Conservation (phyloP, 1,140 invertebrate species). For the Bombus superbus region DNA sequence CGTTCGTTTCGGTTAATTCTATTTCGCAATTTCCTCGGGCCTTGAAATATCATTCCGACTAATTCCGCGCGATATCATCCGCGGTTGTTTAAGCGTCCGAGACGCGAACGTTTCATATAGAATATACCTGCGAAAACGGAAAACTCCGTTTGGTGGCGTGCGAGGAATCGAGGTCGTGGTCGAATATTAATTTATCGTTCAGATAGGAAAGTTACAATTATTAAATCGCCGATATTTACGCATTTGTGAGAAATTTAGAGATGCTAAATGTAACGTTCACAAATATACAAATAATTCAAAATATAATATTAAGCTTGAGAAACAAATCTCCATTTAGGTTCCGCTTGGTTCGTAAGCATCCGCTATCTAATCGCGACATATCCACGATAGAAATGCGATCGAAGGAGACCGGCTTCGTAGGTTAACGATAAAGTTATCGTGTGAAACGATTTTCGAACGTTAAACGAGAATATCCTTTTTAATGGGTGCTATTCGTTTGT, state of each 20-base stretch:
- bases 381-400: neutral
- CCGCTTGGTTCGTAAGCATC: too few relatives aligned
- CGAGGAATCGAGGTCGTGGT: neutral
- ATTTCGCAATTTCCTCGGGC: neutral
- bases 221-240: too few relatives aligned
- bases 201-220: neutral
- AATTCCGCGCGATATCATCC: neutral
- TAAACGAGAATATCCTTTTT: neutral
- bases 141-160: too few relatives aligned
- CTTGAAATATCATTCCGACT: neutral
- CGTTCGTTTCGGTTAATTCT: slow-evolving; percentile 23
- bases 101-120: neutral
- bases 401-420: too few relatives aligned
- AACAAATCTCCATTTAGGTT: too few relatives aligned
- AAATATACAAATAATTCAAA: neutral
- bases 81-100: neutral
- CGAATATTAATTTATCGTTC: neutral
- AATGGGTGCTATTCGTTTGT: too few relatives aligned
- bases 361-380: too few relatives aligned
- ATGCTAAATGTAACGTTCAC: neutral
- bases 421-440: neutral
- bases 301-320: neutral
- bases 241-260: neutral
- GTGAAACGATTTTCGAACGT: neutral
- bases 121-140: neutral